These are phyloP conservation scores for Pogonophryne albipinna DNA, from an alignment of 2,797 vertebrate species.

Conservation along the genomic window DNA sequence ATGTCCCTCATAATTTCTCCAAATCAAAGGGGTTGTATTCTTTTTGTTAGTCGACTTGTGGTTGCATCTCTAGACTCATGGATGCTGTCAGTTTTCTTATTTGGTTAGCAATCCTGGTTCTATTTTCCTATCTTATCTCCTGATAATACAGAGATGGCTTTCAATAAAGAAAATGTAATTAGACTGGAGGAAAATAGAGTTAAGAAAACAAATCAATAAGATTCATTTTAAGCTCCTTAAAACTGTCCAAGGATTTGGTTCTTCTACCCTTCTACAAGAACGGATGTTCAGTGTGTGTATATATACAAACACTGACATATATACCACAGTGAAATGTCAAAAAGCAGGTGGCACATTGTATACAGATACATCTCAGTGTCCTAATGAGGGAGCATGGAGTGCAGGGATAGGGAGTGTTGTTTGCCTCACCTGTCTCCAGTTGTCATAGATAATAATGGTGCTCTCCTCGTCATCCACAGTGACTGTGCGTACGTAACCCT, in stretches of 20 bases:
- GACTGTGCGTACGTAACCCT: conserved; percentile 88
- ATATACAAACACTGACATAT: too few species aligned
- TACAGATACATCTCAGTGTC: conserved; percentile 27
- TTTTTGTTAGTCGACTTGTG: too few species aligned
- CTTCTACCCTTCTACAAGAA: neutral
- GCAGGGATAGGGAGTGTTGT: conserved; percentile 46
- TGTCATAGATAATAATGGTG: conserved; percentile 91
- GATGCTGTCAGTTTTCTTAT: neutral
- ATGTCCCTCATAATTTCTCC: too few species aligned
- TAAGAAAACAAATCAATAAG: neutral
- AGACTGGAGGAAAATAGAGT: neutral
- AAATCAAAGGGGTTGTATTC: too few species aligned
- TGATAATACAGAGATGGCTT: neutral
- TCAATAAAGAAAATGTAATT: neutral
- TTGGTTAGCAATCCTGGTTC: neutral
- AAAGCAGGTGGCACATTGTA: conserved; percentile 18
- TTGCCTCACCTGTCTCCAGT: conserved; percentile 92
- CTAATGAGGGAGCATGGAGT: conserved; percentile 52
- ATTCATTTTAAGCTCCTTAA: neutral
- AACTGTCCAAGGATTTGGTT: neutral
- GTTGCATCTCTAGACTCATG: neutral
- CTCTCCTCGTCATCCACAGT: conserved; percentile 91
- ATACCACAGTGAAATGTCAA: neutral
- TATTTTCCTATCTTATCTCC: neutral
- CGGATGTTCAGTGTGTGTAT: neutral